These are phyloP conservation scores for Platycheirus albimanus DNA, from an alignment of 2,888 invertebrate genomes.

Conservation along the genomic window DNA sequence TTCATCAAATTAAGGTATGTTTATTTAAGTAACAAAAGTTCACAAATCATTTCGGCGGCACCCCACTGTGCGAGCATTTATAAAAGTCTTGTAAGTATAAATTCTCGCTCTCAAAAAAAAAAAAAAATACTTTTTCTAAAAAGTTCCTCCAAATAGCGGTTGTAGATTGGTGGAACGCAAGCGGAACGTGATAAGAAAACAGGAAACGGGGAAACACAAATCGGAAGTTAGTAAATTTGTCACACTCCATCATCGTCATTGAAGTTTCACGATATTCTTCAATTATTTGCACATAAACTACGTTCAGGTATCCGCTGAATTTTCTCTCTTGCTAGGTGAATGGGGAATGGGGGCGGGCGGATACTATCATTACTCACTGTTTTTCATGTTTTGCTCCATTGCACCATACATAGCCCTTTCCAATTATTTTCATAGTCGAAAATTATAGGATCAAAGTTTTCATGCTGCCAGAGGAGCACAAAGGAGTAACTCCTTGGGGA, in stretches of 20 bases:
- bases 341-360: neutral
- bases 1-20: no score
- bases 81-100: conserved; percentile 22
- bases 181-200: conserved; percentile 64
- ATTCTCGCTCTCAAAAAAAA: neutral
- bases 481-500: no score
- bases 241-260: conserved; percentile 65
- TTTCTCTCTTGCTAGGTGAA: neutral
- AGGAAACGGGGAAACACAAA: conserved; percentile 42
- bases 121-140: conserved; percentile 31
- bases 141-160: conserved; percentile 26
- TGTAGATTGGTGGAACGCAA: conserved; percentile 33
- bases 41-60: no score
- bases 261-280: conserved; percentile 49
- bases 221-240: conserved; percentile 72
- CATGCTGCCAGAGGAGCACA: neutral
- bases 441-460: conserved; percentile 67
- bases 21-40: neutral
- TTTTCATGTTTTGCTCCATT: conserved; percentile 3
- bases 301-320: conserved; percentile 43
- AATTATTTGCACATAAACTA: conserved; percentile 59
- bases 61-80: conserved; percentile 18
- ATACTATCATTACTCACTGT: conserved; percentile 49
- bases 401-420: conserved; percentile 14
- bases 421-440: conserved; percentile 47